Conservation (phyloP, 2,888 invertebrate species). For the Tachina fera region DNA sequence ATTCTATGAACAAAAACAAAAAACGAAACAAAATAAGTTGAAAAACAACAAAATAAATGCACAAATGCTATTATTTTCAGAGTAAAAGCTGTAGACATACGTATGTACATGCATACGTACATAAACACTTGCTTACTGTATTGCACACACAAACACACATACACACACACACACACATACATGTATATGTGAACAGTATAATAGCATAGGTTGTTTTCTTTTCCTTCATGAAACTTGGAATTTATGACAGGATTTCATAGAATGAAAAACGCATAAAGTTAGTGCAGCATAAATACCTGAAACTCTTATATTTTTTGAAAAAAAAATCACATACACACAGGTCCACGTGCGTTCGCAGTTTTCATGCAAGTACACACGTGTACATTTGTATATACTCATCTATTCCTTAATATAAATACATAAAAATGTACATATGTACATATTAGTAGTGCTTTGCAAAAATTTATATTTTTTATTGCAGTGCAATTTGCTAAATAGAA, state of each 20-base stretch:
- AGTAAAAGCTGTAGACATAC: slow-evolving; percentile 20
- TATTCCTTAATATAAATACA: not conserved
- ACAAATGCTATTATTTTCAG: slow-evolving; percentile 63
- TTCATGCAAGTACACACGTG: too few relatives aligned
- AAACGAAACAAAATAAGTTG: not conserved
- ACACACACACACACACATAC: not conserved
- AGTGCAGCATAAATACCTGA: slow-evolving; percentile 69
- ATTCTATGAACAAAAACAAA: not conserved
- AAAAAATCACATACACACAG: slow-evolving; percentile 37
- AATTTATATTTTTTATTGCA: not conserved
- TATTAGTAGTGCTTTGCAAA: slow-evolving; percentile 5
- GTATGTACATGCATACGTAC: not conserved
- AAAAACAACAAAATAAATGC: slow-evolving; percentile 47
- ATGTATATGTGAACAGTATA: not conserved
- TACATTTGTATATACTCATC: too few relatives aligned
- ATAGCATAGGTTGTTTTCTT: slow-evolving; percentile 65
- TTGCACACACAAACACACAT: not conserved
- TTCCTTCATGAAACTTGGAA: slow-evolving; percentile 68
- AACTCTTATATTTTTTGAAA: slow-evolving; percentile 63
- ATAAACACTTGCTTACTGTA: not conserved
- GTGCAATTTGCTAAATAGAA: too few relatives aligned
- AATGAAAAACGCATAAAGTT: slow-evolving; percentile 71
- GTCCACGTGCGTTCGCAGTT: not conserved
- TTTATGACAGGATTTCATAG: slow-evolving; percentile 71
- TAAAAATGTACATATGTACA: not conserved